Conservation (phyloP, 2,797 vertebrate genomes). For the Cryptoblepharus egeriae region DNA sequence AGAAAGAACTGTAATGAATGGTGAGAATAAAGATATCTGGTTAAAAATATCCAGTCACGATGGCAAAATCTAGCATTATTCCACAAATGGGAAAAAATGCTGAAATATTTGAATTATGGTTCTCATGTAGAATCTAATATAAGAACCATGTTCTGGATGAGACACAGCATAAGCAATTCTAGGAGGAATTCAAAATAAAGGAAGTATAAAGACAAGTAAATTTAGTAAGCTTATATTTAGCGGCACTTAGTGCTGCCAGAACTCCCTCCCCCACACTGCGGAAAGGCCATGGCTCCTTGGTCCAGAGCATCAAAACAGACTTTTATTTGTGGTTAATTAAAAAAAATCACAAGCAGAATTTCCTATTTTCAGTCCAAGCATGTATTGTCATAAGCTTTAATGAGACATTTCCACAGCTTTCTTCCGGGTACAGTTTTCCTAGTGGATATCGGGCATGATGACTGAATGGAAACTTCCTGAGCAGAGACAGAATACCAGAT, state of each 20-base stretch:
- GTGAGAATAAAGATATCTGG: conserved; percentile 56
- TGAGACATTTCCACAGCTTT: background rate
- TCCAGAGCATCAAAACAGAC: conserved; percentile 5
- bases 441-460: background rate
- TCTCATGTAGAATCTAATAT: background rate
- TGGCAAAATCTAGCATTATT: conserved; percentile 22
- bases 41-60: background rate
- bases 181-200: conserved; percentile 58
- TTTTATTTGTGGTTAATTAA: conserved; percentile 9
- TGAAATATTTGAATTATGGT: conserved; percentile 52
- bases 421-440: too few relatives aligned
- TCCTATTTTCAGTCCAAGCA: background rate
- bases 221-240: conserved; percentile 55
- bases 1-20: conserved; percentile 28
- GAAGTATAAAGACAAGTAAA: conserved; percentile 43
- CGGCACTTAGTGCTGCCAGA: background rate
- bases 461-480: background rate
- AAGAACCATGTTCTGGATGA: background rate
- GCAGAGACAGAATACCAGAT: background rate
- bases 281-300: conserved; percentile 17
- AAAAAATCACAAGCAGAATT: conserved; percentile 9
- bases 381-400: background rate
- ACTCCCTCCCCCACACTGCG: conserved; percentile 20
- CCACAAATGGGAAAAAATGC: conserved; percentile 32
- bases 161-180: conserved; percentile 29